Base-by-base conservation (phyloP, 1,140 invertebrate genomes). In the Eubasilissa regina region DNA sequence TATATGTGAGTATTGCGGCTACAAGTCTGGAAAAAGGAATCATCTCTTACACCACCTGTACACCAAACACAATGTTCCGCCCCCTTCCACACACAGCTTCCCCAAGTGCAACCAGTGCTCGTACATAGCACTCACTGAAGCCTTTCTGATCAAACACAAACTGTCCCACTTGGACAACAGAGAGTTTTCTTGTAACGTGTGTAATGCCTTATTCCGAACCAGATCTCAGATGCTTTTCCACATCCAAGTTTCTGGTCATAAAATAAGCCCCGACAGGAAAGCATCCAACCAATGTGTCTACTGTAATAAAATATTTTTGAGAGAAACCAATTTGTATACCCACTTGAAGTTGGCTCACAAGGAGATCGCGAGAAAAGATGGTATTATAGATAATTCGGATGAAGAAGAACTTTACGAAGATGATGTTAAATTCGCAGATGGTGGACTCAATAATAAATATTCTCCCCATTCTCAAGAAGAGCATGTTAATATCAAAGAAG, bases 1-100 rank as follows among this genome's bases (percentile, higher is more conserved):
- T 25, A 92, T 97, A 74, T 97, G 95, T 86, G 95, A 96, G 85
- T 93, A 96, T 83, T 97, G 95, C 87, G 95, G 95, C 0, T 92
- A 94, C 80, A 93, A 93, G 83, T 93, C 94, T 12, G 90, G 88
- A 0, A 95, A 94, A 83, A 90, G 94, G 66, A 94, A 95, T 83
- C 91, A 95, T 70, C 87, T 96, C 48, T 89, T 95, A 84, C 95
- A 95, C 85, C 95, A 97, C 86, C 87, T 95, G 84, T 95, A 94
- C 78, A 94, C 93, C 4, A 95, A 95, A 84, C 95, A 97, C 88
- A 92, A 93, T 62, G 89, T 96, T 4, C 89, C 91, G 79, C 94
- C 94, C 10, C 94, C 94, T 0, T 89, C 92, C 44, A 86, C 92
- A 84, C 89, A 93, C 90, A 86, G 90, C 84, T 89, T 96, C 91